phyloP scores from a whole-genome alignment of 2,888 invertebrate genomes.

The Tetragnatha montana region DNA sequence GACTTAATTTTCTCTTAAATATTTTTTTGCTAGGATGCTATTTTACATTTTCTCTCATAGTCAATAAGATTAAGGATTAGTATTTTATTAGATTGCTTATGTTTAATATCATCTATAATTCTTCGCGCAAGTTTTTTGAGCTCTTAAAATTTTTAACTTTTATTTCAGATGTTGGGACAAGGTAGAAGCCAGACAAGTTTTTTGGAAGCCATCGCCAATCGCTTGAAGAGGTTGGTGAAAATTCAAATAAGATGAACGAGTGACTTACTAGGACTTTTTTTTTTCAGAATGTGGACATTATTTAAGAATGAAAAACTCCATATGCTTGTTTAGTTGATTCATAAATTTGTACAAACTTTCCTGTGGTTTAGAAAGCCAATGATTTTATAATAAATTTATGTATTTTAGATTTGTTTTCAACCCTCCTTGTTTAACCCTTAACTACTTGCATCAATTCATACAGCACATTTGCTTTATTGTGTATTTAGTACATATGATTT shows the following conservation, averaged over 20 bases:
- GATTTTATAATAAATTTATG: constrained; percentile 26
- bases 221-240: constrained; percentile 60
- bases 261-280: background rate
- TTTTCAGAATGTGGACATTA: background rate
- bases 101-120: no score
- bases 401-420: constrained; percentile 4
- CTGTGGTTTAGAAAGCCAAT: constrained; percentile 3
- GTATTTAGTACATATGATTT: no score
- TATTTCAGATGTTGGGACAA: constrained; percentile 48
- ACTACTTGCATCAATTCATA: no score
- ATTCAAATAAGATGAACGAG: constrained; percentile 54
- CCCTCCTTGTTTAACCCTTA: no score
- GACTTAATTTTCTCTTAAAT: no score
- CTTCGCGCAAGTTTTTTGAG: no score
- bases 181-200: constrained; percentile 64
- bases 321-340: background rate
- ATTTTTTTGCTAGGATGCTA: background rate
- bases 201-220: constrained; percentile 62
- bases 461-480: no score
- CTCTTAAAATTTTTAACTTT: no score
- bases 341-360: constrained; percentile 15
- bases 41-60: background rate
- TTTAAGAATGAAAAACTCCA: background rate
- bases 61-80: no score
- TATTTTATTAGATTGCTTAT: no score